Evolutionary conservation across 2,888 invertebrate genomes (phyloP).

Genomic region (Dyspetes luteomarginatus): DNA sequence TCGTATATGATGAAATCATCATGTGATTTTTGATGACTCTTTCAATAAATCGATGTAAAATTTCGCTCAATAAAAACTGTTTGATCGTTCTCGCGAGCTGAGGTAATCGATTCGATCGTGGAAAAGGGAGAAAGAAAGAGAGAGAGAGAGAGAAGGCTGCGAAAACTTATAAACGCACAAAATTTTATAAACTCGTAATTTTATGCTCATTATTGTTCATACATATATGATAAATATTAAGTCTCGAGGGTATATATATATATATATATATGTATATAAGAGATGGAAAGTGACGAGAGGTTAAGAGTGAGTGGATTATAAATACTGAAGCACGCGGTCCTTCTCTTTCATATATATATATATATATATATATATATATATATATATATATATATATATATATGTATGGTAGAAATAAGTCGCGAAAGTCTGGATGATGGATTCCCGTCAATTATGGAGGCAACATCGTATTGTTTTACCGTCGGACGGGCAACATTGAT

Average conservation of each 20-base stretch:
- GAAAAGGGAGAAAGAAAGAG: too few relatives aligned
- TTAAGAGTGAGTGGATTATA: constrained; percentile 48
- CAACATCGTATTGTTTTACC: constrained; percentile 83
- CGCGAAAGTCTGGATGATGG: constrained; percentile 81
- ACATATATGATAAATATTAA: too few relatives aligned
- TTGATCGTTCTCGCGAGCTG: too few relatives aligned
- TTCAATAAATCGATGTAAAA: constrained; percentile 54
- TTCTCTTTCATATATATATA: background rate
- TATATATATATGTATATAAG: constrained; percentile 18
- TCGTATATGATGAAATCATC: constrained; percentile 40
- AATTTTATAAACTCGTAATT: constrained; percentile 47
- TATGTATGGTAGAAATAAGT: constrained; percentile 65
- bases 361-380: constrained; percentile 16
- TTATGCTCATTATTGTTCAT: constrained; percentile 38
- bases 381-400: constrained; percentile 13
- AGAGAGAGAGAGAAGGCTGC: too few relatives aligned
- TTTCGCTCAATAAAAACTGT: constrained; percentile 6
- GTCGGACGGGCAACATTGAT: constrained; percentile 82
- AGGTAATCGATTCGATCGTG: constrained; percentile 42
- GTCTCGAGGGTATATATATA: background rate
- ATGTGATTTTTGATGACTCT: constrained; percentile 55
- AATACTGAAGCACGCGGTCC: constrained; percentile 38
- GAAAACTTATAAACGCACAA: constrained; percentile 27
- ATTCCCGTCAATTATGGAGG: constrained; percentile 83
- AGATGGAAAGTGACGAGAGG: constrained; percentile 44